Percentiles rank a stretch among this genome's conserved stretches.
Conservation (phyloP, 2,113 vertebrate species). For the Peromyscus leucopus region DNA sequence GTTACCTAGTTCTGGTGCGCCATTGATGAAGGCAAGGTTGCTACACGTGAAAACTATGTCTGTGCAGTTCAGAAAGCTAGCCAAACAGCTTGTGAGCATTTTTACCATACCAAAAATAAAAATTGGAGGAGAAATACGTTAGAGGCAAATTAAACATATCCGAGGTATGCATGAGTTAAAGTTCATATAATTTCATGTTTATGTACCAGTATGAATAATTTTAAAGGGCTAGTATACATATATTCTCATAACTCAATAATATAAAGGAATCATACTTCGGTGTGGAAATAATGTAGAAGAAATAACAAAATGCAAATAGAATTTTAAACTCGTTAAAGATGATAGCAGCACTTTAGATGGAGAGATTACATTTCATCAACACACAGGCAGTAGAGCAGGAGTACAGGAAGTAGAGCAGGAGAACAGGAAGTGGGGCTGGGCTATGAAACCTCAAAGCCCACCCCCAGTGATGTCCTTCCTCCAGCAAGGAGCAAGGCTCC, state of each 20-base stretch:
- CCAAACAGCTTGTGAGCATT: neutral
- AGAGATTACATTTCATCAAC: neutral
- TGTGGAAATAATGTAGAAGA: slow-evolving; percentile 5
- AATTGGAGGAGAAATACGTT: neutral
- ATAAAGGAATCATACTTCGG: slow-evolving; percentile 8
- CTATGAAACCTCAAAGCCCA: neutral
- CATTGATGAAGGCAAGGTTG: neutral
- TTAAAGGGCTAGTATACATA: neutral
- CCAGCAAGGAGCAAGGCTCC: neutral
- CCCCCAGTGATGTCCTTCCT: neutral
- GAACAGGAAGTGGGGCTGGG: neutral
- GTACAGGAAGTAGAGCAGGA: neutral
- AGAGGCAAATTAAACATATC: neutral
- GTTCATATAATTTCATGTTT: neutral
- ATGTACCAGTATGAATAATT: neutral
- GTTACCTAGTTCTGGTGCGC: neutral
- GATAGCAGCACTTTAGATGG: neutral
- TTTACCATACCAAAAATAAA: neutral
- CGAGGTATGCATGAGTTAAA: neutral
- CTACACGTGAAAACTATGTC: neutral
- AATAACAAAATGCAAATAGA: neutral
- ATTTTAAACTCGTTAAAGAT: neutral
- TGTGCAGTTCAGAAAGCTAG: neutral
- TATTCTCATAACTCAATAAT: neutral
- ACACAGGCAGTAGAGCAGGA: neutral